Conservation (phyloP, 2,888 invertebrate genomes). For the Arctia plantaginis region DNA sequence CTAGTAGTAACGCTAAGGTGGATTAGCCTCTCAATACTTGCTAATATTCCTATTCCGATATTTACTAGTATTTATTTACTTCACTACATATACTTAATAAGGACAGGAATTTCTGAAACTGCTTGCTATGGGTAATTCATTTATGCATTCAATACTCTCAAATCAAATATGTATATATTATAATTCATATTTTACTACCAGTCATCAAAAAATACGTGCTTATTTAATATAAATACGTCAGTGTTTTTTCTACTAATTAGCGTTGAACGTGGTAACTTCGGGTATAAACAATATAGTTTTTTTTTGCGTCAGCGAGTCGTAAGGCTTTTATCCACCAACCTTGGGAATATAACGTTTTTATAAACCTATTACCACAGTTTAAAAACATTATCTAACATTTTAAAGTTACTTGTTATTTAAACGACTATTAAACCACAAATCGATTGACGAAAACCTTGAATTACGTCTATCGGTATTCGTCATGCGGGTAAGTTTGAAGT, state of each 20-base stretch:
- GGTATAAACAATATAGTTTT: constrained; percentile 5
- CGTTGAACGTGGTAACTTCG: constrained; percentile 20
- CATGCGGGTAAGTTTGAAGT: constrained; percentile 46
- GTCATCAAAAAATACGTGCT: constrained; percentile 7
- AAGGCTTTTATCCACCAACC: constrained; percentile 25
- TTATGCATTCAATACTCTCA: neutral
- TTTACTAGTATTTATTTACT: neutral
- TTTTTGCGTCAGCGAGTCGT: constrained; percentile 32
- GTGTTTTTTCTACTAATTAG: constrained; percentile 35
- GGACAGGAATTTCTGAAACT: neutral
- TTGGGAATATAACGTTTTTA: constrained; percentile 21
- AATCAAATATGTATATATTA: too few species aligned
- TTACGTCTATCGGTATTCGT: constrained; percentile 20
- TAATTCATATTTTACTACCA: neutral
- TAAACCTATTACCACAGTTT: constrained; percentile 27
- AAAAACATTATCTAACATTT: constrained; percentile 29
- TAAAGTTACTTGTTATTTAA: constrained; percentile 44
- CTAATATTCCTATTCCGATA: neutral
- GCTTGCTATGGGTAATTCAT: neutral
- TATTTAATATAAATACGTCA: constrained; percentile 22
- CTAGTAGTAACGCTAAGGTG: neutral
- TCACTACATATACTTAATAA: neutral
- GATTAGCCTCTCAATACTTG: neutral
- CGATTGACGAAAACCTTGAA: constrained; percentile 48
- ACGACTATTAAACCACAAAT: constrained; percentile 49